phyloP scores from a whole-genome alignment of 2,113 vertebrate species.

The Nothobranchius furzeri region DNA sequence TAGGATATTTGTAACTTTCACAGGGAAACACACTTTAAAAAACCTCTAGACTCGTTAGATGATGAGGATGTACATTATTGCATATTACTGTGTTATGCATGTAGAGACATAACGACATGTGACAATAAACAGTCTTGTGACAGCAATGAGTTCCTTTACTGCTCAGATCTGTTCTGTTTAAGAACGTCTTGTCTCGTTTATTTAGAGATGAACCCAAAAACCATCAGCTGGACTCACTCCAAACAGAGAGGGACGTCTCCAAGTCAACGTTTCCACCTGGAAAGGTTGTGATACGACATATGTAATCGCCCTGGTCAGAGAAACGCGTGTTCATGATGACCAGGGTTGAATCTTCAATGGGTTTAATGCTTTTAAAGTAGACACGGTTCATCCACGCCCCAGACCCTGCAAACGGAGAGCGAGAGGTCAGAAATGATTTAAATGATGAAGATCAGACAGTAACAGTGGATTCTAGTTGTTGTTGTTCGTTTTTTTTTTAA shows the following conservation, averaged over 20 bases:
- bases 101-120: no score
- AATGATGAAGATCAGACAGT: no score
- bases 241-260: conserved; percentile 61
- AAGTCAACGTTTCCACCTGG: conserved; percentile 72
- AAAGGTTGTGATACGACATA: conserved; percentile 67
- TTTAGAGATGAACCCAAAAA: not conserved
- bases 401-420: conserved; percentile 43
- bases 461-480: no score
- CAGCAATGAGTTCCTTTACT: no score
- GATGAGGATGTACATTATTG: no score
- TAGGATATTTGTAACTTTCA: no score
- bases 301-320: conserved; percentile 70
- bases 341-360: conserved; percentile 66
- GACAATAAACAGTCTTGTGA: no score
- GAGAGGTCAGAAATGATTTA: not conserved
- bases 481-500: no score
- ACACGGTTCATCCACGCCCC: conserved; percentile 53
- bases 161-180: not conserved
- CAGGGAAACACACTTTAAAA: no score
- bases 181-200: no score
- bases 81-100: no score
- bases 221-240: conserved; percentile 70
- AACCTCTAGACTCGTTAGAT: no score
- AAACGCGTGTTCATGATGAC: conserved; percentile 65
- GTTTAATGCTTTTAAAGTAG: conserved; percentile 61